These are phyloP conservation scores for Andrena bicolor DNA, from an alignment of 2,888 invertebrate species.

Conservation along the genomic window DNA sequence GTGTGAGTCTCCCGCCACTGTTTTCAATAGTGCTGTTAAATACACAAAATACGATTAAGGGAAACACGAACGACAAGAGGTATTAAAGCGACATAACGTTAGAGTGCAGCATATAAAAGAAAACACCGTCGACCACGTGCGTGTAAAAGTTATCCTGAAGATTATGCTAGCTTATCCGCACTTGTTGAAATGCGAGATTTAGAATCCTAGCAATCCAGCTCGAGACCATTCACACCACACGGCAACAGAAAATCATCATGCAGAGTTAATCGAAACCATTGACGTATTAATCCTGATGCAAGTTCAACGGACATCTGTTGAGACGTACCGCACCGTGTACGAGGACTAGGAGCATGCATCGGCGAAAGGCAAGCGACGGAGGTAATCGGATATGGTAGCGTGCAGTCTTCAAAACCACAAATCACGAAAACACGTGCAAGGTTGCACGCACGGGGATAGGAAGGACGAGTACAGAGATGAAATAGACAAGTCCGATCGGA, in stretches of 20 bases:
- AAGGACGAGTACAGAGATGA: slow-evolving; percentile 13
- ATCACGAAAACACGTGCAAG: slow-evolving; percentile 6
- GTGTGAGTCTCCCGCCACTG: slow-evolving; percentile 83
- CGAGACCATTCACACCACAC: not conserved
- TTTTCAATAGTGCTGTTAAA: slow-evolving; percentile 86
- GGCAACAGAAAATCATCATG: slow-evolving; percentile 1
- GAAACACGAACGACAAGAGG: not conserved
- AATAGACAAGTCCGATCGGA: not conserved
- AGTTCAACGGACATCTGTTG: not conserved
- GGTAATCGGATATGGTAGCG: not conserved
- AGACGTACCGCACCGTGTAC: not conserved
- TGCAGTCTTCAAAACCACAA: not conserved
- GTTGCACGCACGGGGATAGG: not conserved
- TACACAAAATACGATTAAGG: slow-evolving; percentile 37
- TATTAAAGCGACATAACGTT: slow-evolving; percentile 8
- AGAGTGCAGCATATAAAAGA: not conserved
- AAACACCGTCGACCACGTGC: not conserved
- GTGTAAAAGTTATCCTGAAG: not conserved
- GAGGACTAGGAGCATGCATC: slow-evolving; percentile 26
- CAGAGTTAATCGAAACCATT: not conserved
- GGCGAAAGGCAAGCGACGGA: not conserved
- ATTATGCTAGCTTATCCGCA: not conserved
- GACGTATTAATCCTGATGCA: slow-evolving; percentile 4
- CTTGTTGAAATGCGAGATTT: not conserved
- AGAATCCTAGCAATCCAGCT: not conserved